Percentiles rank a stretch among this genome's conserved stretches.
Evolutionary conservation across 1,140 invertebrate species (phyloP).

Genomic region (Trissolcus basalis): DNA sequence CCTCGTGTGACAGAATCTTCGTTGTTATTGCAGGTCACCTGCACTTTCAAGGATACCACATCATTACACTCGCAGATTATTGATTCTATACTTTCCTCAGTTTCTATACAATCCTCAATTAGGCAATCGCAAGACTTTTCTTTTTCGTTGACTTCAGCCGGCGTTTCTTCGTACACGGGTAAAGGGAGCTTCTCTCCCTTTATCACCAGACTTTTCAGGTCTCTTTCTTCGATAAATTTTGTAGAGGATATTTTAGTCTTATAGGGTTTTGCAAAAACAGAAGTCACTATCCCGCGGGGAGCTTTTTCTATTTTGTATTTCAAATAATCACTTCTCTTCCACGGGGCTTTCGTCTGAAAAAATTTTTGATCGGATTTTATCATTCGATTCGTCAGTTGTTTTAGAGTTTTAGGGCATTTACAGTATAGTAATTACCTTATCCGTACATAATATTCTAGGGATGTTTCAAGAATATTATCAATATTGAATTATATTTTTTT

Average conservation of each 20-base stretch:
- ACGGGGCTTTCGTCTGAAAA: slow-evolving; percentile 20
- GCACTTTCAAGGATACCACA: slow-evolving; percentile 9
- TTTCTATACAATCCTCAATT: background rate
- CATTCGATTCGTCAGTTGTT: no score
- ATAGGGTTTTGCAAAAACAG: slow-evolving; percentile 25
- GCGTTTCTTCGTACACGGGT: no score
- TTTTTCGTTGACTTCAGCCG: background rate
- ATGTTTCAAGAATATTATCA: no score
- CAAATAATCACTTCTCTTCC: slow-evolving; percentile 35
- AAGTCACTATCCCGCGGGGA: slow-evolving; percentile 10
- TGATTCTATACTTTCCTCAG: background rate
- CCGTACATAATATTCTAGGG: no score
- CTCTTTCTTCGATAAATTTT: slow-evolving; percentile 15
- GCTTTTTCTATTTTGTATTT: slow-evolving; percentile 15
- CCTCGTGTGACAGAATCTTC: background rate
- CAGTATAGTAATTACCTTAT: no score
- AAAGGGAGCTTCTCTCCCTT: slow-evolving; percentile 2
- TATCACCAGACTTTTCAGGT: slow-evolving; percentile 9
- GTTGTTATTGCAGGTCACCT: slow-evolving; percentile 1
- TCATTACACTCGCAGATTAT: background rate
- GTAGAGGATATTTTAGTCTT: background rate
- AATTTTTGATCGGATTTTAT: slow-evolving; percentile 1
- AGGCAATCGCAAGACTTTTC: background rate
- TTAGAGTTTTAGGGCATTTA: no score
- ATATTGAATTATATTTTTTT: no score